Percentiles rank a stretch among this genome's conserved stretches.
These are phyloP conservation scores for Eucera pruinosa DNA, from an alignment of 2,888 invertebrate genomes.

Conservation along the genomic window DNA sequence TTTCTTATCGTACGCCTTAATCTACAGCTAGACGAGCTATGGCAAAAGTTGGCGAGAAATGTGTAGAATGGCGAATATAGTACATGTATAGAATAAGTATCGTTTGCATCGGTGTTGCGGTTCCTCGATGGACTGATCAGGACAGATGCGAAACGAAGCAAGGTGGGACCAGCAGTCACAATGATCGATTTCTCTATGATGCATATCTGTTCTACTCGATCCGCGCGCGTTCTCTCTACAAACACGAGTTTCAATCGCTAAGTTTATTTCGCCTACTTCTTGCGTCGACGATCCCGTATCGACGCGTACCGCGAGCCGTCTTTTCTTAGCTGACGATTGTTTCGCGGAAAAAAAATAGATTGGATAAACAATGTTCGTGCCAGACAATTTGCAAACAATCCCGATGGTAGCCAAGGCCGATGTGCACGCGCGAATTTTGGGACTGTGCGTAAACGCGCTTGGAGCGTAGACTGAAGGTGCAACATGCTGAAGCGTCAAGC, in stretches of 20 bases:
- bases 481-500: conserved; percentile 49
- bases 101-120: conserved; percentile 61
- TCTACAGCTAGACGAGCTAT: conserved; percentile 64
- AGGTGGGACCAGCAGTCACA: conserved; percentile 83
- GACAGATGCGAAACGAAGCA: conserved; percentile 78
- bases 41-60: conserved; percentile 57
- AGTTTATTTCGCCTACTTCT: conserved; percentile 5
- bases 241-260: background rate
- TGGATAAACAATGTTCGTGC: conserved; percentile 27
- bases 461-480: conserved; percentile 30
- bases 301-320: background rate
- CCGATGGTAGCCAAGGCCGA: conserved; percentile 29
- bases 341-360: background rate
- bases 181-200: conserved; percentile 69
- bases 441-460: conserved; percentile 28
- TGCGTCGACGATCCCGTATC: conserved; percentile 4
- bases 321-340: background rate
- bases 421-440: conserved; percentile 33
- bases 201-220: conserved; percentile 60
- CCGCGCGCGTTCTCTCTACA: conserved; percentile 38
- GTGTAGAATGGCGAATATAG: conserved; percentile 56
- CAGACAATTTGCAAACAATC: conserved; percentile 19
- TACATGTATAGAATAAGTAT: conserved; percentile 37
- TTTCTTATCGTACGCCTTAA: conserved; percentile 32
- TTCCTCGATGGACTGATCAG: conserved; percentile 67